Evolutionary conservation across 2,888 invertebrate genomes (phyloP).

Genomic region (Isoperla grammatica): DNA sequence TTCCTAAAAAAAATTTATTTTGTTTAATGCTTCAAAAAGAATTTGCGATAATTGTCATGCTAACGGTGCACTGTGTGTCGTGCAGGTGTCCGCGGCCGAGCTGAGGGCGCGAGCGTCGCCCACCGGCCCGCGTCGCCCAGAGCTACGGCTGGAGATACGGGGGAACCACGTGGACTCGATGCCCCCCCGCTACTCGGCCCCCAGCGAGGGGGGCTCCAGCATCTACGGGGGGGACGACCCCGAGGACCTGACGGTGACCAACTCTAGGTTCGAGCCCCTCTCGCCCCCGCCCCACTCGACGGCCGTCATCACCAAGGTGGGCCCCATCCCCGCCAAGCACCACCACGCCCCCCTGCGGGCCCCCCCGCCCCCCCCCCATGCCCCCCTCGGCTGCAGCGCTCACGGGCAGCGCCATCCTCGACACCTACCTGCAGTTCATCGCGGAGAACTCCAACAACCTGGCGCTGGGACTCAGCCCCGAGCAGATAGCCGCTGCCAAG

Average conservation of each 20-base stretch:
- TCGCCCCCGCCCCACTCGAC: constrained; percentile 28
- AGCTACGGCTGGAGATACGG: constrained; percentile 66
- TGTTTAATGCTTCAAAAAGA: too few relatives aligned
- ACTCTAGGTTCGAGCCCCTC: constrained; percentile 29
- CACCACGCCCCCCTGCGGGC: constrained; percentile 42
- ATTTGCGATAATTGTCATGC: too few relatives aligned
- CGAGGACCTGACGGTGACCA: constrained; percentile 70
- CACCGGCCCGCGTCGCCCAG: constrained; percentile 60
- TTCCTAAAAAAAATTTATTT: too few relatives aligned
- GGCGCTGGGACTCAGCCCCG: constrained; percentile 55
- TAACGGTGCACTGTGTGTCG: constrained; percentile 40
- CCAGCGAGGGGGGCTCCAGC: constrained; percentile 63
- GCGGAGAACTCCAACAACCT: constrained; percentile 73
- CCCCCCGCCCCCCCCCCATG: constrained; percentile 39
- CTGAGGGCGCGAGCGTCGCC: constrained; percentile 79
- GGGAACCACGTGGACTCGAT: constrained; percentile 45
- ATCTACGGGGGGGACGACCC: constrained; percentile 72
- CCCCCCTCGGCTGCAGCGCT: constrained; percentile 44
- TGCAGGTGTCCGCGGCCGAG: constrained; percentile 56
- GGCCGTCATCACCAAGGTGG: constrained; percentile 31
- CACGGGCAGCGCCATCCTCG: constrained; percentile 71
- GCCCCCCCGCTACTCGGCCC: constrained; percentile 24
- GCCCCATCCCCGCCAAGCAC: constrained; percentile 33
- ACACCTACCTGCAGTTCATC: constrained; percentile 84
- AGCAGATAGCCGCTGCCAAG: constrained; percentile 62